A percentile compares a stretch with the other conserved stretches of the same genome.
Evolutionary conservation across 2,888 invertebrate genomes (phyloP).

Genomic region (Sinelater perroti): DNA sequence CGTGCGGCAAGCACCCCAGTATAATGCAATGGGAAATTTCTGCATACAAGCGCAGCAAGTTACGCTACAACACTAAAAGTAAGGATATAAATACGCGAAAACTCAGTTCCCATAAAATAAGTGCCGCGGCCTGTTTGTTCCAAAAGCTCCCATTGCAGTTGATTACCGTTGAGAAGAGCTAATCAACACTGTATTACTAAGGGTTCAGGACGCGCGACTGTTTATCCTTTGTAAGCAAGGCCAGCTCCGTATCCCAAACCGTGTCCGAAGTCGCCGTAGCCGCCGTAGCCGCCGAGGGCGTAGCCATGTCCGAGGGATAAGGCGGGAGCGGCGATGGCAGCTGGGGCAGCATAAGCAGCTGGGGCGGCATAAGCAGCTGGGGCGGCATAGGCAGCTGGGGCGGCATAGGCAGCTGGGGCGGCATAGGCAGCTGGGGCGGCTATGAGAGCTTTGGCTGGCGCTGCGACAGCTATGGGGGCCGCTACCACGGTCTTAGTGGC

Average conservation of each 20-base stretch:
- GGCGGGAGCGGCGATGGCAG: constrained; percentile 9
- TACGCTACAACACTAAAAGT: constrained; percentile 7
- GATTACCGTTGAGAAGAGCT: not conserved
- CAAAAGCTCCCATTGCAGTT: not conserved
- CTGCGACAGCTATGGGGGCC: constrained; percentile 33
- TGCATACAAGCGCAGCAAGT: too few relatives aligned
- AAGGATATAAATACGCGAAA: constrained; percentile 6
- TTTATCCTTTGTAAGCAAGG: constrained; percentile 32
- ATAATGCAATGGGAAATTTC: constrained; percentile 6
- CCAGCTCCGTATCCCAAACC: constrained; percentile 14
- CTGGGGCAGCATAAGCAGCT: constrained; percentile 40
- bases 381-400: constrained; percentile 68
- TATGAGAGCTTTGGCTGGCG: constrained; percentile 44
- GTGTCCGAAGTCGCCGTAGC: constrained; percentile 25
- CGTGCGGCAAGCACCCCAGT: not conserved
- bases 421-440: constrained; percentile 36
- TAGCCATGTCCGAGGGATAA: constrained; percentile 19
- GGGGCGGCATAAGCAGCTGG: constrained; percentile 49
- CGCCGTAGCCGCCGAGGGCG: constrained; percentile 25
- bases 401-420: constrained; percentile 51
- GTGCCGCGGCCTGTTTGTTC: constrained; percentile 7
- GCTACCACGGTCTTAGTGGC: constrained; percentile 50
- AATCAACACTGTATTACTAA: constrained; percentile 25
- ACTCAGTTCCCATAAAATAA: constrained; percentile 17
- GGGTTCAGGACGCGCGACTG: not conserved